Evolutionary conservation across 2,888 invertebrate species (phyloP), one percentile per base, ranked within the genome.

Genomic region (Phasia obesa): DNA sequence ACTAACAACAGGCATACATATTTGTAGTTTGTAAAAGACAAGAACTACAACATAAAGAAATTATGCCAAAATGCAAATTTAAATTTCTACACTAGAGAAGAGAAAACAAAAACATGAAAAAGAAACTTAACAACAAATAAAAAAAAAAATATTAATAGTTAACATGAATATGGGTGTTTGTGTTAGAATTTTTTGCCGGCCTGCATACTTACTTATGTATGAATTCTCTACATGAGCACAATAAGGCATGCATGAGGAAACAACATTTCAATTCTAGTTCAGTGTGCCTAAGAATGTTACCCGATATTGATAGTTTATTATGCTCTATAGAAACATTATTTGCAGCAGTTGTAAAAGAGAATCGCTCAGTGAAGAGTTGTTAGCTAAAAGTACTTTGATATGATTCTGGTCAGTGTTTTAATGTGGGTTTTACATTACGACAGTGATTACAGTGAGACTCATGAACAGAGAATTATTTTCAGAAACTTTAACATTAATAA

Each of bases 31-130:
- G 64, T 38, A 51, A 31, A 76, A 57, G 35, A 51, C 67, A 42
- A 59, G 23, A 35, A 23, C 17, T 44, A 49, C 31, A 55, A 55
- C 53, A 74, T 44, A 27, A 44, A 64, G 47, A 65, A 71, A 71
- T 59, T 78, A 78, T 78, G 65, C 78, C 57, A 71, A 78, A 78
- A 78, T 78, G 78, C 71, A 78, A 71, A 78, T 71, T 78, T 71
- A 51, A 65, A 78, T 65, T 71, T 71, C 78, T 65, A 59, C 78
- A 57, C 71, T 1, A 71, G 78, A 71, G 71, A 69, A 71, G 78
- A 71, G 71, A 69, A 69, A 60, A 64, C 55, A 60, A 44, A 47
- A 49, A 75, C 23, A 75, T 57, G 25, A 6, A 65, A 25, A 67
- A 51, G 38, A 49, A 59, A 67, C 42, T 38, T n/a, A 25, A 17